Evolutionary conservation across 2,797 vertebrate genomes (phyloP).

Genomic region (Pantherophis vulpinus): DNA sequence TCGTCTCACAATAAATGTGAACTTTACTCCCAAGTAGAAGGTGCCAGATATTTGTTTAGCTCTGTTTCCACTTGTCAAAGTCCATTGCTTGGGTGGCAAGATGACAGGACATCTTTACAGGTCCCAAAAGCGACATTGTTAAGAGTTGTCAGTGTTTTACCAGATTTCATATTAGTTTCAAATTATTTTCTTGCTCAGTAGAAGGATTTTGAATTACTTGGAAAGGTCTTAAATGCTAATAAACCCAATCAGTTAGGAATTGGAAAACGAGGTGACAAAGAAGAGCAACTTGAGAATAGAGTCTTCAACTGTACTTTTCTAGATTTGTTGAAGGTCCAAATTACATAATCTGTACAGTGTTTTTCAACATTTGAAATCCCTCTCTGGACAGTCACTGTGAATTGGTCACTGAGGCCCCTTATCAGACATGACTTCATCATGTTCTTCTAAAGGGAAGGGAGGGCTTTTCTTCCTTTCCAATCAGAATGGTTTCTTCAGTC

Average conservation of each 20-base stretch:
- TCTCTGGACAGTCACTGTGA: neutral
- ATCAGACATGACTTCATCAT: neutral
- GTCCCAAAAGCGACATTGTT: neutral
- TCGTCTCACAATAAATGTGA: neutral
- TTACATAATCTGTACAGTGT: neutral
- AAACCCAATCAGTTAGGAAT: neutral
- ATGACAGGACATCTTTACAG: neutral
- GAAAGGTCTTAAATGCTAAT: neutral
- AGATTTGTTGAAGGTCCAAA: neutral
- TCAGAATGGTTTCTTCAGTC: constrained; percentile 5
- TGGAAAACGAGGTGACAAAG: neutral
- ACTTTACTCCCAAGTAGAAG: neutral
- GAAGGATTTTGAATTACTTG: neutral
- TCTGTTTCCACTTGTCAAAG: neutral
- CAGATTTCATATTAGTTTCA: neutral
- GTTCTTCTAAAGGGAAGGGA: neutral
- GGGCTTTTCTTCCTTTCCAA: neutral
- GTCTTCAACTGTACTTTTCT: neutral
- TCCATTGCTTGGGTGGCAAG: neutral
- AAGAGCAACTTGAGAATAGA: neutral
- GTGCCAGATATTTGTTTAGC: neutral
- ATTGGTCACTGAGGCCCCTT: neutral
- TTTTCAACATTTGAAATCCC: neutral
- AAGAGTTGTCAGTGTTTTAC: neutral
- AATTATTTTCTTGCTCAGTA: neutral